Evolutionary conservation across 2,797 vertebrate genomes (phyloP).

Genomic region (Podargus strigoides): DNA sequence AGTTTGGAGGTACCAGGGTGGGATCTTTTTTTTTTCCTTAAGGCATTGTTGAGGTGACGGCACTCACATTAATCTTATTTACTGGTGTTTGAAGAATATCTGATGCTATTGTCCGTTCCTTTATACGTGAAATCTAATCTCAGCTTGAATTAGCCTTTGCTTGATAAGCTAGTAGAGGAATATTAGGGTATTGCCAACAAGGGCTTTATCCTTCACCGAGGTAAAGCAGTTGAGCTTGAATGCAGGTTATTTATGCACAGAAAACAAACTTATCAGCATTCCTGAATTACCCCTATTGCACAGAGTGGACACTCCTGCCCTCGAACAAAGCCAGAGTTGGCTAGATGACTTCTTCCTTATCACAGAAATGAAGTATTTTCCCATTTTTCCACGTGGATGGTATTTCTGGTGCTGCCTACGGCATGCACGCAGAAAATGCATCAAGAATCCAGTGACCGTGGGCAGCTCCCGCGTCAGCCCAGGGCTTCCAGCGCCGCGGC

Average conservation of each 20-base stretch:
- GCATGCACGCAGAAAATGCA: background rate
- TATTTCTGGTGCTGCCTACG: conserved; percentile 3
- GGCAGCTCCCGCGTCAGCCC: background rate
- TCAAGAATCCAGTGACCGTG: background rate
- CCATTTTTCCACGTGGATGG: background rate
- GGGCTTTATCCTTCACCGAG: background rate
- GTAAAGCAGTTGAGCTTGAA: background rate
- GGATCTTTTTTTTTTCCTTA: background rate
- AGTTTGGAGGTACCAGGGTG: background rate
- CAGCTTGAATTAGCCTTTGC: conserved; percentile 21
- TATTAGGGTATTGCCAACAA: background rate
- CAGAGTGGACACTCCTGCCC: background rate
- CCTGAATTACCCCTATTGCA: background rate
- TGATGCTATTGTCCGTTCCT: background rate
- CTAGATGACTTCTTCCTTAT: background rate
- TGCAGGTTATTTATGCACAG: background rate
- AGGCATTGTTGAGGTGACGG: background rate
- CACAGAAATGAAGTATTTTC: background rate
- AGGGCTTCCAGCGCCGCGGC: accelerated
- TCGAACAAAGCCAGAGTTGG: background rate
- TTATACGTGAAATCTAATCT: conserved; percentile 1
- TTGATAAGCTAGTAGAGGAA: background rate
- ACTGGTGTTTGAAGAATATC: background rate
- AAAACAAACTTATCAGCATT: background rate
- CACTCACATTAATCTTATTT: background rate